These are phyloP conservation scores for Tetramorium parvispinum DNA, from an alignment of 1,140 invertebrate genomes.

Conservation along the genomic window DNA sequence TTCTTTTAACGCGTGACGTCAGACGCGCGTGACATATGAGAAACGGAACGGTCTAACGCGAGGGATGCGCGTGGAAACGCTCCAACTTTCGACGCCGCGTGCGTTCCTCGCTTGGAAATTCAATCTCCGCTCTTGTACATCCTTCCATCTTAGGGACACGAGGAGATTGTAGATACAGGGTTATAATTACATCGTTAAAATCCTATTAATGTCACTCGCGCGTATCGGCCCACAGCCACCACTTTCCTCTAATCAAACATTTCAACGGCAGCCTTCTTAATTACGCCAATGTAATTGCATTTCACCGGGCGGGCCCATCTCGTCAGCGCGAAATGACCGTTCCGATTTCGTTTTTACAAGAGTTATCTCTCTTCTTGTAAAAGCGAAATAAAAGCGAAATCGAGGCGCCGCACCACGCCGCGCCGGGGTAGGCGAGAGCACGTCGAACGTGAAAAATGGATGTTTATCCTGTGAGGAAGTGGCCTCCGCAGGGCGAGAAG, in stretches of 20 bases:
- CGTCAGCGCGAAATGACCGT: background rate
- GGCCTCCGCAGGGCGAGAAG: slow-evolving; percentile 31
- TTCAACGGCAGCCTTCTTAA: slow-evolving; percentile 21
- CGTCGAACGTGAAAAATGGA: slow-evolving; percentile 59
- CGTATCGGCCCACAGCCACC: background rate
- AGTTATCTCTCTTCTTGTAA: background rate
- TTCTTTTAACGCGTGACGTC: slow-evolving; percentile 20
- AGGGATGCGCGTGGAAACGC: background rate
- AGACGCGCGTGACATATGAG: background rate
- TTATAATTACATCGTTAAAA: slow-evolving; percentile 36
- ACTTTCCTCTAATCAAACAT: slow-evolving; percentile 30
- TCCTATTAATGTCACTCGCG: slow-evolving; percentile 28
- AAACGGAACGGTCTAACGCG: background rate
- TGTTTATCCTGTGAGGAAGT: slow-evolving; percentile 36
- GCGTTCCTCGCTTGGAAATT: background rate
- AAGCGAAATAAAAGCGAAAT: background rate
- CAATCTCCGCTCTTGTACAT: background rate
- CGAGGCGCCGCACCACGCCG: too few relatives aligned
- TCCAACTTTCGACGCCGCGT: background rate
- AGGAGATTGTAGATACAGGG: background rate
- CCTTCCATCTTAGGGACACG: background rate
- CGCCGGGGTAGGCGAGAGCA: background rate
- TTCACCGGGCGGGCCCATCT: background rate
- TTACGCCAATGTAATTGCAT: slow-evolving; percentile 37
- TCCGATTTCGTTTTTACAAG: slow-evolving; percentile 16